phyloP scores from a whole-genome alignment of 2,113 vertebrate genomes.

The Hippopotamus amphibius region DNA sequence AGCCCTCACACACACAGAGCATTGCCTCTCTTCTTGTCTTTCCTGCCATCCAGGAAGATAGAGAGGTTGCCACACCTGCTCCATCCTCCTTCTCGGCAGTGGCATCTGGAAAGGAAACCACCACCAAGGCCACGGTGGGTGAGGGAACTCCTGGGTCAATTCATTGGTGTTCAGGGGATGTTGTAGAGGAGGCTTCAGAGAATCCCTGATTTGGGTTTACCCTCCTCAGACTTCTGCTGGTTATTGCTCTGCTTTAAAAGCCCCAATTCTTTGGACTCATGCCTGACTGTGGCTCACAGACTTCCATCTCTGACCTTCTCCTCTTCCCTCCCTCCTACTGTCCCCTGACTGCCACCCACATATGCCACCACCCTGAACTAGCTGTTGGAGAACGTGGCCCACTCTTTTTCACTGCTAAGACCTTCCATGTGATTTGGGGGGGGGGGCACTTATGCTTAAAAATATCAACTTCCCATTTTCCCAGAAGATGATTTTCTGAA shows the following conservation, averaged over 20 bases:
- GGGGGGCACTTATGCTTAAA: background rate
- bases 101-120: background rate
- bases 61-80: background rate
- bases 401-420: background rate
- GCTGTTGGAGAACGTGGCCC: background rate
- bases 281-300: no score
- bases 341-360: no score
- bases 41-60: background rate
- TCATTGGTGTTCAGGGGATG: no score
- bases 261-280: no score
- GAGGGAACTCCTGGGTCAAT: no score
- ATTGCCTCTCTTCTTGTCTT: background rate
- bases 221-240: fast-evolving
- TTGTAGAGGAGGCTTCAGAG: fast-evolving
- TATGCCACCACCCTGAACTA: fast-evolving
- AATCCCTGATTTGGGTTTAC: background rate
- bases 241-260: background rate
- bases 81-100: background rate
- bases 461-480: background rate
- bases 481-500: constrained; percentile 9
- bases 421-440: background rate
- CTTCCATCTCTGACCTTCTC: no score
- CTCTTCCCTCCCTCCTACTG: fast-evolving
- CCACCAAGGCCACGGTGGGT: background rate
- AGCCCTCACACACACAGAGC: fast-evolving